A percentile compares a stretch with the other conserved stretches of the same genome.
These are phyloP conservation scores for Camelus dromedarius DNA, from an alignment of 2,113 vertebrate genomes.

Conservation along the genomic window DNA sequence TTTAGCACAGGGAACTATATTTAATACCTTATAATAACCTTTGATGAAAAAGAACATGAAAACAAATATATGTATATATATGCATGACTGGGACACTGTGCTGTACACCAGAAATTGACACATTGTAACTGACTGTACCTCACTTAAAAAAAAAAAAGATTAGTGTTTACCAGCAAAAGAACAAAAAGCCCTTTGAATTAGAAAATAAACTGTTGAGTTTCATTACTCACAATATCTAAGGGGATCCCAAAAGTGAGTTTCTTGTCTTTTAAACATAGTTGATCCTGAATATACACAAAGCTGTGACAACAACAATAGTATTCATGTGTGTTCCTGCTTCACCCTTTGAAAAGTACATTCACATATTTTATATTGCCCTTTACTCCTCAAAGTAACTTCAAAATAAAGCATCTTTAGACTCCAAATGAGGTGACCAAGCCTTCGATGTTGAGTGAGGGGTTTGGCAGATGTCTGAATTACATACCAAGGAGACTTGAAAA, in stretches of 20 bases:
- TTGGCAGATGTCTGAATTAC: background rate
- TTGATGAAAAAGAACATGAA: too few relatives aligned
- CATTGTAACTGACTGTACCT: too few relatives aligned
- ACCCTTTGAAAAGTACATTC: background rate
- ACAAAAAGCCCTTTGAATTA: background rate
- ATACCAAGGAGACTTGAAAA: background rate
- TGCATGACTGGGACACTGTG: too few relatives aligned
- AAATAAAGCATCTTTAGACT: background rate
- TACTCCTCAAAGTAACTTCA: background rate
- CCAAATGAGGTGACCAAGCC: background rate
- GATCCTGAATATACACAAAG: background rate
- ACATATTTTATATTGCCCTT: background rate
- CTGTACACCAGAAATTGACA: too few relatives aligned
- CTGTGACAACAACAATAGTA: background rate
- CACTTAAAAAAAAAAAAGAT: too few relatives aligned
- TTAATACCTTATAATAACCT: too few relatives aligned
- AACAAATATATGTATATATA: too few relatives aligned
- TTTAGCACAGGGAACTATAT: too few relatives aligned
- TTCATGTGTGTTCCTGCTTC: background rate
- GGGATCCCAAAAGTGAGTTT: background rate
- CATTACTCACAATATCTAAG: background rate
- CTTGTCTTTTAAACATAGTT: conserved; percentile 5
- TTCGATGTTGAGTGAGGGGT: background rate
- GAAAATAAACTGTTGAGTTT: background rate
- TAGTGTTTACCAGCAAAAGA: too few relatives aligned